Evolutionary conservation across 2,113 vertebrate genomes (phyloP).

Genomic region (Apodemus sylvaticus): DNA sequence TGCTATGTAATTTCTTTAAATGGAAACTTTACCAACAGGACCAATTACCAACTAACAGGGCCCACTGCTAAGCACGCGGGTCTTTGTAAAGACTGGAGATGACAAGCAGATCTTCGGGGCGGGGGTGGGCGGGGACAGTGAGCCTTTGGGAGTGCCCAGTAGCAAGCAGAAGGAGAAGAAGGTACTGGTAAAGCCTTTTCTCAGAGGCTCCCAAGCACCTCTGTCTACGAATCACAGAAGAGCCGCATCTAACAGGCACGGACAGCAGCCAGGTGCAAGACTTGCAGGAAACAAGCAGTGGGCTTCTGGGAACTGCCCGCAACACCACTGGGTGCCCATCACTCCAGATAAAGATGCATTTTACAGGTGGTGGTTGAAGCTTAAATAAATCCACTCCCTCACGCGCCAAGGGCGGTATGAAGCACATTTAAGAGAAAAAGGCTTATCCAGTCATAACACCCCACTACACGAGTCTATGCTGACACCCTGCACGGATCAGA

Average conservation of each 20-base stretch:
- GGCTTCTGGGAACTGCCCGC: neutral
- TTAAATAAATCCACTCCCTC: neutral
- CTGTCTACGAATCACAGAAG: neutral
- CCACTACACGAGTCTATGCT: neutral
- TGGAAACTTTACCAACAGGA: neutral
- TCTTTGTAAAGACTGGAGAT: neutral
- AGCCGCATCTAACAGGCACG: neutral
- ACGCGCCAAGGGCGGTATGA: accelerated
- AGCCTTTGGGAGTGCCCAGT: neutral
- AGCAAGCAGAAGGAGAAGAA: neutral
- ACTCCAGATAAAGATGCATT: neutral
- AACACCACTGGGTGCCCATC: too few species aligned
- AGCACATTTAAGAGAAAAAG: neutral
- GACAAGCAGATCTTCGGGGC: neutral
- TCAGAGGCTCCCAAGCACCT: neutral
- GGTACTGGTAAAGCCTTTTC: neutral
- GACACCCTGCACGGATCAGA: too few species aligned
- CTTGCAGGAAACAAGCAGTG: neutral
- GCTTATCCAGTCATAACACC: neutral
- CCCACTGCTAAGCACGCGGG: neutral
- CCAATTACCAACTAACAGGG: neutral
- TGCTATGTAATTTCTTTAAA: neutral
- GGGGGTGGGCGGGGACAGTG: neutral
- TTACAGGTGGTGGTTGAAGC: too few species aligned
- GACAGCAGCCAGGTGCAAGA: neutral